Conservation (phyloP, 2,113 vertebrate species). For the Mustelus asterias region DNA sequence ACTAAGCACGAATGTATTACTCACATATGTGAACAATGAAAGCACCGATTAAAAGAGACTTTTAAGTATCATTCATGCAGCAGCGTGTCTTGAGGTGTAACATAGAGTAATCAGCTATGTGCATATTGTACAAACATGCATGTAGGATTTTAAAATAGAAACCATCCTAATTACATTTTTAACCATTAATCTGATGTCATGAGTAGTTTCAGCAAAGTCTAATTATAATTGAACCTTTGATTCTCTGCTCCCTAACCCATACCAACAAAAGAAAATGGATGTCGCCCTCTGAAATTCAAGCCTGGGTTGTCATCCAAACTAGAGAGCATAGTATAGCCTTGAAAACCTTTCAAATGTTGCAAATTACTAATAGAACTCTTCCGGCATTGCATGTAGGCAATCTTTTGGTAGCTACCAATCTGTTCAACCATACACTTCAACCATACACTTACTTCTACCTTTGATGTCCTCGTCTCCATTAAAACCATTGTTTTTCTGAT, state of each 20-base stretch:
- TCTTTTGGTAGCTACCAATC: neutral
- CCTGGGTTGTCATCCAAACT: neutral
- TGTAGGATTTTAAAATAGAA: neutral
- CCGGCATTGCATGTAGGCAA: neutral
- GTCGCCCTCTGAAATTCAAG: neutral
- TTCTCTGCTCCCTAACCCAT: neutral
- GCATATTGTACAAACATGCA: neutral
- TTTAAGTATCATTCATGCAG: neutral
- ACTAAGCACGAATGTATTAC: slow-evolving; percentile 1
- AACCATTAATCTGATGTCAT: neutral
- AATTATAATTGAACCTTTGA: neutral
- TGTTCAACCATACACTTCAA: neutral
- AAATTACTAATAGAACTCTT: neutral
- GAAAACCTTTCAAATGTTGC: neutral
- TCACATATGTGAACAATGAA: slow-evolving; percentile 31
- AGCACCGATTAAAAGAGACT: neutral
- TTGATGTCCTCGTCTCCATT: neutral
- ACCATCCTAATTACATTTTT: neutral
- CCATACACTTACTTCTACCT: neutral
- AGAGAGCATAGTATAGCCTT: neutral
- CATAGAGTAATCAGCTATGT: slow-evolving; percentile 7
- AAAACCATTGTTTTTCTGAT: neutral
- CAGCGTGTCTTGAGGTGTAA: slow-evolving; percentile 13
- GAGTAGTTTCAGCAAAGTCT: neutral
- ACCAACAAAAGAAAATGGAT: neutral